Evolutionary conservation across 2,113 vertebrate species (phyloP).

Genomic region (Protobothrops mucrosquamatus): DNA sequence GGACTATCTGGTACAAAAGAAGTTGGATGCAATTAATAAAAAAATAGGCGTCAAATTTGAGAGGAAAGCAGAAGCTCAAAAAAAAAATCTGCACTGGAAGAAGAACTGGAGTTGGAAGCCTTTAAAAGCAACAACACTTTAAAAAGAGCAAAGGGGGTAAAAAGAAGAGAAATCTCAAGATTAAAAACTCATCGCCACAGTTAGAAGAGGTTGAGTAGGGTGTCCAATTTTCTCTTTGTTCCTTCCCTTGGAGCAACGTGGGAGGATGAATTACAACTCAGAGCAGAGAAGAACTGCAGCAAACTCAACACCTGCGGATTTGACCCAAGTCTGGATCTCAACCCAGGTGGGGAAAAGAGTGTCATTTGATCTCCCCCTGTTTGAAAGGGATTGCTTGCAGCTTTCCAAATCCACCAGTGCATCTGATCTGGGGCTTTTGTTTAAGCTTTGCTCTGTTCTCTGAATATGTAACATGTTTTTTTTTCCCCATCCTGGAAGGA

Average conservation of each 20-base stretch:
- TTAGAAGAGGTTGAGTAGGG: conserved; percentile 12
- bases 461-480: neutral
- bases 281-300: neutral
- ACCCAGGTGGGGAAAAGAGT: conserved; percentile 20
- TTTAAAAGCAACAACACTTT: neutral
- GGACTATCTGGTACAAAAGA: neutral
- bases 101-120: neutral
- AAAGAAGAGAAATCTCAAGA: neutral
- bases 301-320: conserved; percentile 12
- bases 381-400: conserved; percentile 31
- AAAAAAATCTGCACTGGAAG: conserved; percentile 5
- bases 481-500: neutral
- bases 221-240: conserved; percentile 14
- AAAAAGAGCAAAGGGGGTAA: neutral
- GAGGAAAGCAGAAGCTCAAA: neutral
- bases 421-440: conserved; percentile 28
- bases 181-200: neutral
- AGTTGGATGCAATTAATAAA: neutral
- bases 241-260: neutral
- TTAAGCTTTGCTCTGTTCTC: conserved; percentile 17
- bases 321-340: conserved; percentile 6
- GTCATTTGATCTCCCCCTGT: conserved; percentile 42
- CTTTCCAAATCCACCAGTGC: conserved; percentile 24
- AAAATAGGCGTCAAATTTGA: conserved; percentile 30
- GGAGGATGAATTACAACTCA: neutral